These are phyloP conservation scores for Litocranius walleri DNA, from an alignment of 2,113 vertebrate genomes.

Conservation along the genomic window DNA sequence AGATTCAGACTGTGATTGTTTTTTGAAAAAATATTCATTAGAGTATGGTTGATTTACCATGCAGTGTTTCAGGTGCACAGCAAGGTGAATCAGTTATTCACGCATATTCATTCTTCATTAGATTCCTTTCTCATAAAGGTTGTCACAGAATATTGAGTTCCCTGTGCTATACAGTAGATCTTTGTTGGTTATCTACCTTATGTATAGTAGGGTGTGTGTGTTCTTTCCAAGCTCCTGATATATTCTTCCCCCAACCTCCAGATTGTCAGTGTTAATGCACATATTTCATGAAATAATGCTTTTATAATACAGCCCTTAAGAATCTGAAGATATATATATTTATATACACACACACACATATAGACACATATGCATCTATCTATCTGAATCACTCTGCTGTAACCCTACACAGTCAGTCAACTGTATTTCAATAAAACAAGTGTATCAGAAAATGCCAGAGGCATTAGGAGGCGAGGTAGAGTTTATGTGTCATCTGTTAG, in stretches of 20 bases:
- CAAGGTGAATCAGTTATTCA: not conserved
- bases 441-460: not conserved
- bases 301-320: not conserved
- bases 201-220: not conserved
- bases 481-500: not conserved
- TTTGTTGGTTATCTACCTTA: not conserved
- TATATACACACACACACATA: fast-evolving
- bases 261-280: not conserved
- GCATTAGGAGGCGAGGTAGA: not conserved
- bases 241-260: not conserved
- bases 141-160: not conserved
- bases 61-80: not conserved
- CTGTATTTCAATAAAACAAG: not conserved
- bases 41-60: not conserved
- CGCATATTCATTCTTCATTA: not conserved
- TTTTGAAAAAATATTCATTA: not conserved
- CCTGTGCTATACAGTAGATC: not conserved
- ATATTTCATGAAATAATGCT: not conserved
- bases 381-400: not conserved
- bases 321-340: not conserved
- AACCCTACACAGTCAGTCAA: not conserved
- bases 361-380: not conserved
- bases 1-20: not conserved
- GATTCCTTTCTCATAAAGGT: not conserved
- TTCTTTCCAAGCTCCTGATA: not conserved